phyloP scores from a whole-genome alignment of 2,797 vertebrate species.

The Enoplosus armatus region DNA sequence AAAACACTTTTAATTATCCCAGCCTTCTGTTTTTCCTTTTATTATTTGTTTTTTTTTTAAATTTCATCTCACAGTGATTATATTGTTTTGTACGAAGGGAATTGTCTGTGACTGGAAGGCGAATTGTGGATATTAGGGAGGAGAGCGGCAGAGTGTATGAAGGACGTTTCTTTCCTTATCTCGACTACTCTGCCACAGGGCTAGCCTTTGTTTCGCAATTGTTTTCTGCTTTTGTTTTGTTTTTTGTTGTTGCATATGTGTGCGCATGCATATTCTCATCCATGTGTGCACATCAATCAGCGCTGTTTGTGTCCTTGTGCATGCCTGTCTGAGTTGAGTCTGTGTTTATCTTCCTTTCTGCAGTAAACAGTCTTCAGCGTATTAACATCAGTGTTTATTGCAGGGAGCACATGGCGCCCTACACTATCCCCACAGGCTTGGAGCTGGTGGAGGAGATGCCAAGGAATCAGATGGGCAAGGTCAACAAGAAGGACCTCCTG shows the following conservation, averaged over 20 bases:
- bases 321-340: conserved; percentile 29
- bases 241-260: conserved; percentile 36
- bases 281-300: conserved; percentile 33
- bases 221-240: conserved; percentile 68
- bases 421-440: conserved; percentile 90
- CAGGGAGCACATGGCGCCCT: conserved; percentile 91
- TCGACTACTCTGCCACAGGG: conserved; percentile 73
- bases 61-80: conserved; percentile 80
- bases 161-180: conserved; percentile 82
- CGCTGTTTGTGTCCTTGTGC: conserved; percentile 38
- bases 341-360: conserved; percentile 32
- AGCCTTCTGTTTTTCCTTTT: conserved; percentile 77
- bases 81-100: conserved; percentile 82
- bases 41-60: conserved; percentile 69
- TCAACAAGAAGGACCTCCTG: conserved; percentile 95
- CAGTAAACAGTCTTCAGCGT: conserved; percentile 43
- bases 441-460: conserved; percentile 93
- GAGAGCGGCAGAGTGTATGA: conserved; percentile 72
- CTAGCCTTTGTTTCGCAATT: conserved; percentile 77
- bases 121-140: conserved; percentile 73
- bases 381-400: conserved; percentile 63
- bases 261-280: conserved; percentile 28
- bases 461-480: conserved; percentile 96
- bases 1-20: conserved; percentile 85
- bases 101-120: conserved; percentile 80